These are phyloP conservation scores for Masticophis lateralis DNA, from an alignment of 2,797 vertebrate species.

Conservation along the genomic window DNA sequence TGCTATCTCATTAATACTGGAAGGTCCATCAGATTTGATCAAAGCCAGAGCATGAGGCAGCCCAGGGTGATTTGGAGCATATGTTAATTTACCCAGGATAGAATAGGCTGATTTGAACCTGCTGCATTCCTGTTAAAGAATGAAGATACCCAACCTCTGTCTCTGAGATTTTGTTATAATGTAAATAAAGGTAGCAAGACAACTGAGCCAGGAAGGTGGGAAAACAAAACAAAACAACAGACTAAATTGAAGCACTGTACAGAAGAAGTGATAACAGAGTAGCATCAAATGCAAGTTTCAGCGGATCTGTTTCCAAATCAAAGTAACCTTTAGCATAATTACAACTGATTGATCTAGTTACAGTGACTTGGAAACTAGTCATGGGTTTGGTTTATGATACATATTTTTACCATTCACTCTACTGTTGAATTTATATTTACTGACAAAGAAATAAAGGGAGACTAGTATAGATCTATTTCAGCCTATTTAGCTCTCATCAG, in stretches of 20 bases:
- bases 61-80: not conserved
- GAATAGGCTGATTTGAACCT: not conserved
- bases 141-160: not conserved
- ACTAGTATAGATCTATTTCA: no score
- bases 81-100: not conserved
- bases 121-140: not conserved
- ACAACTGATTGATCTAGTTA: not conserved
- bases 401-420: not conserved
- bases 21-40: not conserved
- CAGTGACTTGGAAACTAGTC: not conserved
- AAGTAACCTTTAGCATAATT: not conserved
- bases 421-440: no score
- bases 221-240: not conserved
- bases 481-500: no score
- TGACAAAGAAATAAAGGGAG: no score
- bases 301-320: not conserved
- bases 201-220: not conserved
- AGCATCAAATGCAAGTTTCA: not conserved
- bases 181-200: not conserved
- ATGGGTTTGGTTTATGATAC: not conserved
- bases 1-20: not conserved
- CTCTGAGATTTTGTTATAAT: not conserved
- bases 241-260: not conserved
- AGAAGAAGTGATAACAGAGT: not conserved
- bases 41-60: not conserved